A percentile compares a stretch with the other conserved stretches of the same genome.
These are phyloP conservation scores for Bucco capensis DNA, from an alignment of 2,113 vertebrate genomes.

Conservation along the genomic window DNA sequence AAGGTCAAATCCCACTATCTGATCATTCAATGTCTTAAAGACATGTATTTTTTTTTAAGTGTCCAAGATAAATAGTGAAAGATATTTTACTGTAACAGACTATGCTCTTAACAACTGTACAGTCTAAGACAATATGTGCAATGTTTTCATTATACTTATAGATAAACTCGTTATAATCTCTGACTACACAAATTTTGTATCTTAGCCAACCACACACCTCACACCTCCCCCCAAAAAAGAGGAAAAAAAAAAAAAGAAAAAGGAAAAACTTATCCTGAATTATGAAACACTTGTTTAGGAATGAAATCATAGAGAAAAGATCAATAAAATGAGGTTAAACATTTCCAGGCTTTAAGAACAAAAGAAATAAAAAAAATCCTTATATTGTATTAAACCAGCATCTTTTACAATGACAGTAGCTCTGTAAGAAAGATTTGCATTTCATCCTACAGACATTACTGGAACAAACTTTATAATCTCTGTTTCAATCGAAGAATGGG, in stretches of 20 bases:
- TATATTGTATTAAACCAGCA: not conserved
- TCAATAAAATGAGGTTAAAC: not conserved
- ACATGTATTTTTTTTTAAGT: not conserved
- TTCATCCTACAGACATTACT: not conserved
- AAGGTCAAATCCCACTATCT: conserved; percentile 21
- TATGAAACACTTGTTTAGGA: not conserved
- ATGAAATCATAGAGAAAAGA: not conserved
- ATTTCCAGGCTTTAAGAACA: not conserved
- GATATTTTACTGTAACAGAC: not conserved
- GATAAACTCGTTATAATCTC: not conserved
- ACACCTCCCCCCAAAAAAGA: fast-evolving
- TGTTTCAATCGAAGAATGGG: not conserved
- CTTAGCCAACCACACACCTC: no score
- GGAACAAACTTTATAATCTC: not conserved
- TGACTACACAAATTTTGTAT: not conserved
- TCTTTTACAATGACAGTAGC: not conserved
- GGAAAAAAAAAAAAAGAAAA: not conserved
- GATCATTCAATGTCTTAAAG: not conserved
- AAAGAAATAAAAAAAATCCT: not conserved
- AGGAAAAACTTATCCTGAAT: not conserved
- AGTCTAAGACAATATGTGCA: not conserved
- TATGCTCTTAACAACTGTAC: not conserved
- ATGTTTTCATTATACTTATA: not conserved
- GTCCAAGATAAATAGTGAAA: not conserved
- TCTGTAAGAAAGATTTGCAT: not conserved